These are phyloP conservation scores for Ylistrum balloti DNA, from an alignment of 1,140 invertebrate species.

Conservation along the genomic window DNA sequence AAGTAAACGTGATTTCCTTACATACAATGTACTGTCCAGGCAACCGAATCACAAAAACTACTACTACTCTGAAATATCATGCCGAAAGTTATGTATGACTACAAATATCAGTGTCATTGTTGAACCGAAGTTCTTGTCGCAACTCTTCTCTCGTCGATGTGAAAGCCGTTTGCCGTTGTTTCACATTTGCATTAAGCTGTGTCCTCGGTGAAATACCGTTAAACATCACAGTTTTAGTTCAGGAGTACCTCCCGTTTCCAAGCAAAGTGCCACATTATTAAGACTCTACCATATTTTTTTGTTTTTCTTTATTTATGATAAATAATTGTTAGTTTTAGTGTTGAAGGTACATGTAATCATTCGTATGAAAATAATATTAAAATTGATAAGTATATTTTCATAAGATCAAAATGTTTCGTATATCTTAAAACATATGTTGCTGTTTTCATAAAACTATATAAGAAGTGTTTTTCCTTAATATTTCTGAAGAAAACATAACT, in stretches of 20 bases:
- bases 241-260: not conserved
- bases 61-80: not conserved
- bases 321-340: too few species aligned
- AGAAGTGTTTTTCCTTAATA: too few species aligned
- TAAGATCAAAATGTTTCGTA: too few species aligned
- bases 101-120: not conserved
- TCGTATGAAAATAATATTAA: too few species aligned
- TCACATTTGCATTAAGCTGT: not conserved
- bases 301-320: not conserved
- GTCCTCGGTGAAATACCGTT: not conserved
- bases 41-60: not conserved
- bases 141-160: not conserved
- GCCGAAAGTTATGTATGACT: not conserved
- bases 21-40: not conserved
- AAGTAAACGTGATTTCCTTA: too few species aligned
- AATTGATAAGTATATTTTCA: too few species aligned
- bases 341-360: too few species aligned
- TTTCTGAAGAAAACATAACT: too few species aligned
- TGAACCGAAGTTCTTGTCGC: not conserved
- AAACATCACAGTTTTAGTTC: not conserved
- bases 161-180: conserved; percentile 23
- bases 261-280: not conserved
- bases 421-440: too few species aligned
- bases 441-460: too few species aligned
- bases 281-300: not conserved